Evolutionary conservation across 1,140 invertebrate genomes (phyloP), one percentile per base, ranked within the genome.

Genomic region (Carposina sasakii): DNA sequence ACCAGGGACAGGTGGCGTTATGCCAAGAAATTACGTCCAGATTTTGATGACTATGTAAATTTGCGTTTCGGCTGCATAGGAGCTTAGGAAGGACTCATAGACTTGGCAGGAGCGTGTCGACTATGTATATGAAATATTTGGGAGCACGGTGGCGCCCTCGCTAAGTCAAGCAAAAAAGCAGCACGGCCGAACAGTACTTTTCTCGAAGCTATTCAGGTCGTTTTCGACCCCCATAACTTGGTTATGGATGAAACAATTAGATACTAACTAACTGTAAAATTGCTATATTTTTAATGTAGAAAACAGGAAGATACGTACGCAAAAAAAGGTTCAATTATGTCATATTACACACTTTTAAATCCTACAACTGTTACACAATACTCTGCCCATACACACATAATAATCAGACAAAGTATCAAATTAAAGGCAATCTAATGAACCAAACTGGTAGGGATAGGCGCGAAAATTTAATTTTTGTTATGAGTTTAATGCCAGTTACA

Each of bases 401-500:
- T 13, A 6, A 34, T 9, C 13, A 34, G 33, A 17, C 33, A 34
- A 6, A 16, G 15, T 16, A 34, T 16, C 19, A 13, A 34, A 34
- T 34, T 34, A 34, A 34, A 16, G 15, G 33, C 33, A 13, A 16
- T 15, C 19, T 2, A 13, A 16, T 15, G 15, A 34, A 34, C 15
- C 15, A 17, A 2, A 2, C 9, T 13, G n/a, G 9, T 33, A 13
- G 9, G 4, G 15, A n/a, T n/a, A 33, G 21, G 44, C 19, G 21
- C 34, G 30, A 46, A 46, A 46, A 46, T 46, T 46, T 39, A 40
- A 48, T 33, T 48, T 37, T 26, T 48, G 34, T 48, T 39, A 37
- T 48, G 46, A 37, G 34, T 33, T 26, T 39, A 28, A 37, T 47
- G 37, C 21, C 23, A 48, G 53, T 52, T 46, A 31, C 36, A 37